Base-by-base conservation (phyloP, 1,140 invertebrate species). In the Portunus trituberculatus region DNA sequence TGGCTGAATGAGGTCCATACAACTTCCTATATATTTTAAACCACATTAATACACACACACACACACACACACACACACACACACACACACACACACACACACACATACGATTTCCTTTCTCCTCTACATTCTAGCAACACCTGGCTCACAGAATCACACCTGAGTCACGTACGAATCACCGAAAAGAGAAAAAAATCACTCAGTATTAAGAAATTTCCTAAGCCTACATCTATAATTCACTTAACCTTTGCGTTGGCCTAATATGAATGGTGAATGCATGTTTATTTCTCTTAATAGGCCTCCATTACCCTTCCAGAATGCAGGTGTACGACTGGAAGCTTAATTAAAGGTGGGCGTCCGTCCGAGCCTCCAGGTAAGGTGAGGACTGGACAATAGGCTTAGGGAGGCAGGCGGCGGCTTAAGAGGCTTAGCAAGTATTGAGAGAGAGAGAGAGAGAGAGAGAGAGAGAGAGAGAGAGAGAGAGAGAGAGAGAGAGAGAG, bases 401-500 rank as follows among this genome's bases (percentile, higher is more conserved):
- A 76, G 67, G 8, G 67, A n/a, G 6, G 67, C 12, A 76, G 67
- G 67, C 67, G 67, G 67, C 25, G 67, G 67, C 67, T 76, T n/a
- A n/a, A n/a, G 67, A 76, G 67, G 67, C 25, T 76, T 76, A 45
- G 87, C 14, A 88, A 29, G 31, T 45, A 39, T n/a, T 88, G 25
- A 32, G 88, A 90, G 88, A 46, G 39, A 90, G 88, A 46, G 39
- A 46, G 88, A 90, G 67, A 39, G 31, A 31, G 86, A 39, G 67
- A 76, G 67, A n/a, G 67, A 76, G 67, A n/a, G 39, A 76, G 67
- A 88, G 29, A 88, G 29, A 29, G 86, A 88, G 86, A 88, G 86
- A 88, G 86, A 88, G 86, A 88, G 86, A 88, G 86, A 88, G 86
- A 88, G 86, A 88, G 86, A 88, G 86, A 88, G 86, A 88, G 86